These are phyloP conservation scores for Penaeus indicus DNA, from an alignment of 1,140 invertebrate species.

Conservation along the genomic window DNA sequence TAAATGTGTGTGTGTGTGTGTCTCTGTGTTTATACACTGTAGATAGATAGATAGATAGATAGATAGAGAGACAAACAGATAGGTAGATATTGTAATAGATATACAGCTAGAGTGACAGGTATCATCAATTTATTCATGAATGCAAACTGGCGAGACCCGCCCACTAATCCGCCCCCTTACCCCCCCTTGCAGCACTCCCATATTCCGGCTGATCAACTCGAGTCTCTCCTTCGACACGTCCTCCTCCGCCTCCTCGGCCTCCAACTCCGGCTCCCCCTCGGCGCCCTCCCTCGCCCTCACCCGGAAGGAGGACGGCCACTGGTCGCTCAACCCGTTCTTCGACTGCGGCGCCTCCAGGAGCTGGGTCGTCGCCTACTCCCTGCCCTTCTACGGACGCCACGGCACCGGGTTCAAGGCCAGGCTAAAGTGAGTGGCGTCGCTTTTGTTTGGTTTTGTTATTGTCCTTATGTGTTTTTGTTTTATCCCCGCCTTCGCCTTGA, in stretches of 20 bases:
- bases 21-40: no score
- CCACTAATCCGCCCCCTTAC: not conserved
- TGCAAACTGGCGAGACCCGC: not conserved
- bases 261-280: not conserved
- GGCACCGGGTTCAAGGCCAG: constrained; percentile 28
- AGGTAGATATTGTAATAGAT: no score
- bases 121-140: not conserved
- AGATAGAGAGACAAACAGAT: not conserved
- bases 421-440: constrained; percentile 32
- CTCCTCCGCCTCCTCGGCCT: not conserved
- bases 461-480: not conserved
- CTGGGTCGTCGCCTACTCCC: constrained; percentile 47
- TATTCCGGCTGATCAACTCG: not conserved
- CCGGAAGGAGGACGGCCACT: constrained; percentile 20
- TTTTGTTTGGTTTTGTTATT: not conserved
- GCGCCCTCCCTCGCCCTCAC: constrained; percentile 12
- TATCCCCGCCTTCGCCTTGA: not conserved
- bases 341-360: constrained; percentile 44
- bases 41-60: not conserved
- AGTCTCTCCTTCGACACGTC: not conserved
- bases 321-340: constrained; percentile 22
- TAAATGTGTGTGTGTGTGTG: no score
- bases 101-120: not conserved
- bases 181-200: not conserved
- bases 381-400: constrained; percentile 37